Conservation (phyloP, 2,888 invertebrate genomes). For the Diarsia dahlii region DNA sequence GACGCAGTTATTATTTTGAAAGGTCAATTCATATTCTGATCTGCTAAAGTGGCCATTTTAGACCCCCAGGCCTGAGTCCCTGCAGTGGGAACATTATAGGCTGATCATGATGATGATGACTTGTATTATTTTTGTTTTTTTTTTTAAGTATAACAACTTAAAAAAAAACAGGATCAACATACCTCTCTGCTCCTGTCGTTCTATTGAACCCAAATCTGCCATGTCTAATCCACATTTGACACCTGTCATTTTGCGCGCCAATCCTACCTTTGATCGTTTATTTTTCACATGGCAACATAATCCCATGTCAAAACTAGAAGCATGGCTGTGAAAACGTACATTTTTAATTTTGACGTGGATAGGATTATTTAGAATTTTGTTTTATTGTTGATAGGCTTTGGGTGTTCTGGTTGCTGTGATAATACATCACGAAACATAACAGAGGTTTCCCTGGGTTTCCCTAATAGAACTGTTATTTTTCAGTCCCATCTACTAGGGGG, state of each 20-base stretch:
- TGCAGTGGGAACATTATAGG: too few species aligned
- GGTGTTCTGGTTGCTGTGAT: not conserved
- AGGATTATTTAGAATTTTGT: conserved; percentile 49
- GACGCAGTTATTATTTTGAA: too few species aligned
- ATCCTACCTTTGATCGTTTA: conserved; percentile 76
- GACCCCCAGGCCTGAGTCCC: too few species aligned
- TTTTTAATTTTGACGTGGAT: conserved; percentile 54
- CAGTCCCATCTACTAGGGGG: too few species aligned
- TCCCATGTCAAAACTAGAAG: conserved; percentile 68
- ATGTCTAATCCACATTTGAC: conserved; percentile 82
- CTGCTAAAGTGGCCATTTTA: too few species aligned
- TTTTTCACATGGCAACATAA: conserved; percentile 75
- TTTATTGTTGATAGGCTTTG: conserved; percentile 34
- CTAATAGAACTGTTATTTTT: too few species aligned
- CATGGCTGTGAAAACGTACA: conserved; percentile 58
- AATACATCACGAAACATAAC: too few species aligned
- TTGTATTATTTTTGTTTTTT: too few species aligned
- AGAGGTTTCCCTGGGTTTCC: too few species aligned
- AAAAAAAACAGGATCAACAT: not conserved
- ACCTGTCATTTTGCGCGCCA: conserved; percentile 82
- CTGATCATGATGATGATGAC: too few species aligned
- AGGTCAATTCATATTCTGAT: too few species aligned
- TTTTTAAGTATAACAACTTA: too few species aligned
- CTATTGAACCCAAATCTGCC: conserved; percentile 62
- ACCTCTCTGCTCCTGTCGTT: conserved; percentile 2